These are phyloP conservation scores for Drosophila truncata DNA, from an alignment of 1,140 invertebrate species.

Conservation along the genomic window DNA sequence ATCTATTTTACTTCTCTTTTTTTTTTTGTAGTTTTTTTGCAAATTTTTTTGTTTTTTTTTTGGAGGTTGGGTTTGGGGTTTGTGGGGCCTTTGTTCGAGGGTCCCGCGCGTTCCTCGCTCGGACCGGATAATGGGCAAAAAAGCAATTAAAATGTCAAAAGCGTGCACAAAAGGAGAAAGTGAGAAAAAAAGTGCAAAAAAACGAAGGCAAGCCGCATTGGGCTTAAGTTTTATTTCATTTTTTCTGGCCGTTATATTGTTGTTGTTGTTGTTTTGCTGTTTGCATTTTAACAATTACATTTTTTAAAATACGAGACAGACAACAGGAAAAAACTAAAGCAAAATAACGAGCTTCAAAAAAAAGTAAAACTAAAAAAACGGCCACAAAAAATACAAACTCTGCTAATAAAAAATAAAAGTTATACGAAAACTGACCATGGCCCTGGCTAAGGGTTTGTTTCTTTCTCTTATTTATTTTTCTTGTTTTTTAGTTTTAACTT, in stretches of 20 bases:
- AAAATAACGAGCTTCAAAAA: background rate
- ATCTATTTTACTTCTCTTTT: background rate
- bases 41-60: background rate
- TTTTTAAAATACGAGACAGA: conserved; percentile 61
- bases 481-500: too few species aligned
- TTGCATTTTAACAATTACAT: conserved; percentile 76
- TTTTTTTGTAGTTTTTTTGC: background rate
- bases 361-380: background rate
- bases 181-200: conserved; percentile 77
- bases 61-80: conserved; percentile 15
- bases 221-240: conserved; percentile 48
- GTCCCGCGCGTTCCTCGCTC: conserved; percentile 16
- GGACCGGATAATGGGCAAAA: conserved; percentile 70
- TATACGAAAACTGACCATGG: conserved; percentile 40
- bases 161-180: conserved; percentile 82
- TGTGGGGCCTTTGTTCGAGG: conserved; percentile 23
- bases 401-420: conserved; percentile 14
- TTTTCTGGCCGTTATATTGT: conserved; percentile 16
- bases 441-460: conserved; percentile 18
- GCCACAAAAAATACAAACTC: background rate
- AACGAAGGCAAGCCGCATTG: conserved; percentile 19
- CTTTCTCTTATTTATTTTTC: background rate
- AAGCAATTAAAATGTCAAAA: conserved; percentile 84
- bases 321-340: conserved; percentile 6
- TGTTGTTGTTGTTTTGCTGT: conserved; percentile 50